Evolutionary conservation across 2,113 vertebrate species (phyloP), one percentile per base, ranked within the genome.

Genomic region (Procavia capensis): DNA sequence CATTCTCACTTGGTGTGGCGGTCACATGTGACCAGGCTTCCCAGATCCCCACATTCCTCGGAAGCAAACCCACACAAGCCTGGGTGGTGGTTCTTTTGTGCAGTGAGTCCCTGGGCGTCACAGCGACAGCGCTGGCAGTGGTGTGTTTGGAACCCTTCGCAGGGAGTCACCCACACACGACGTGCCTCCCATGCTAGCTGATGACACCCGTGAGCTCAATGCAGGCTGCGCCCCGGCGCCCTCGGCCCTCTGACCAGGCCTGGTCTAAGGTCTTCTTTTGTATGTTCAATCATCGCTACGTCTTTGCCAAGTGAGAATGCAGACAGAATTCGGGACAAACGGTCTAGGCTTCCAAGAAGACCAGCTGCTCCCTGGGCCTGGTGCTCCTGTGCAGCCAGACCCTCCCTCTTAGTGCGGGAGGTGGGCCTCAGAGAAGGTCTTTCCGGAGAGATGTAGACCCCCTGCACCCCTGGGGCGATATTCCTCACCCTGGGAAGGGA

Each of bases 1-100:
- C 61, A 13, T 29, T 39, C 59, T 47, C 29, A 6, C 27, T 19
- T 22, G 20, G 59, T 34, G 7, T 66, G 63, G 36, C 90, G 13
- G n/a, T 13, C 0, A 6, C 57, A 5, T 17, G 24, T 61, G 36
- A 34, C 83, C 54, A 9, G 78, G 29, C 61, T 16, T 6, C 39
- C 16, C 25, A 24, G 29, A 29, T 17, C 66, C 61, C 41, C 0
- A 66, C 14, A 0, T 9, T 80, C 0, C 83, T 41, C 10, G 3
- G 87, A 43, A 11, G 1, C 2, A 2, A 59, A 29, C 0, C 1
- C 25, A 24, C 24, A 31, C 2, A 1, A 43, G 19, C 31, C 80
- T 13, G 25, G 0, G 0, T 34, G 34, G 2, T 13, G 0, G 0
- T 13, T 3, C 31, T 59, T 6, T 2, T 0, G 24, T n/a, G n/a